These are phyloP conservation scores for Mionectes olivaceus DNA, from an alignment of 2,797 vertebrate genomes.

Conservation along the genomic window DNA sequence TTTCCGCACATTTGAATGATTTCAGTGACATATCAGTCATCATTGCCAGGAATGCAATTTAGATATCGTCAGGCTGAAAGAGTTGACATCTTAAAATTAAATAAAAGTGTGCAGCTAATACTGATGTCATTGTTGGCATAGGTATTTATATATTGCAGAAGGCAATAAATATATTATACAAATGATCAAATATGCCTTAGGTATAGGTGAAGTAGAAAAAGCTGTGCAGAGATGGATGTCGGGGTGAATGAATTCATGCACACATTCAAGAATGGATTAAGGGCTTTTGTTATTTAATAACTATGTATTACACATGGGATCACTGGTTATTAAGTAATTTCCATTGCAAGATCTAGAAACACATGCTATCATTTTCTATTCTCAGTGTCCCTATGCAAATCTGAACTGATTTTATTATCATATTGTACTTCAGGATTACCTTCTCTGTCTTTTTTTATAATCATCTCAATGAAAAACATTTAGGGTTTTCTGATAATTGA, in stretches of 20 bases:
- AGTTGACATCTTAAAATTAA: conserved; percentile 38
- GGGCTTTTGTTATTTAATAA: conserved; percentile 4
- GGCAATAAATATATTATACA: neutral
- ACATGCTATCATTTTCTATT: conserved; percentile 8
- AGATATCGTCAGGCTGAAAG: conserved; percentile 2
- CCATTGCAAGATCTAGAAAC: neutral
- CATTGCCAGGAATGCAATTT: conserved; percentile 17
- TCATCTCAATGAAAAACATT: neutral
- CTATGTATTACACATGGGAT: neutral
- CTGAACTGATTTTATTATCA: neutral
- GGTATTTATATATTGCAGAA: neutral
- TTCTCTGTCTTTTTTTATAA: neutral
- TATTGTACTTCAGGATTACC: neutral
- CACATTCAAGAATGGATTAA: neutral
- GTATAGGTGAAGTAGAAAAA: conserved; percentile 7
- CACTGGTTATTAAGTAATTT: conserved; percentile 16
- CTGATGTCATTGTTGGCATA: conserved; percentile 28
- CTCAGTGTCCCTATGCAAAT: neutral
- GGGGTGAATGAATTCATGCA: neutral
- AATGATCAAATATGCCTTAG: neutral
- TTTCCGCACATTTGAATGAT: conserved; percentile 5
- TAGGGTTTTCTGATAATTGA: neutral
- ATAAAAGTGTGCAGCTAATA: neutral
- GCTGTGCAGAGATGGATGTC: neutral
- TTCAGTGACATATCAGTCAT: conserved; percentile 4